Evolutionary conservation across 2,113 vertebrate species (phyloP).

Genomic region (Pseudonaja textilis): DNA sequence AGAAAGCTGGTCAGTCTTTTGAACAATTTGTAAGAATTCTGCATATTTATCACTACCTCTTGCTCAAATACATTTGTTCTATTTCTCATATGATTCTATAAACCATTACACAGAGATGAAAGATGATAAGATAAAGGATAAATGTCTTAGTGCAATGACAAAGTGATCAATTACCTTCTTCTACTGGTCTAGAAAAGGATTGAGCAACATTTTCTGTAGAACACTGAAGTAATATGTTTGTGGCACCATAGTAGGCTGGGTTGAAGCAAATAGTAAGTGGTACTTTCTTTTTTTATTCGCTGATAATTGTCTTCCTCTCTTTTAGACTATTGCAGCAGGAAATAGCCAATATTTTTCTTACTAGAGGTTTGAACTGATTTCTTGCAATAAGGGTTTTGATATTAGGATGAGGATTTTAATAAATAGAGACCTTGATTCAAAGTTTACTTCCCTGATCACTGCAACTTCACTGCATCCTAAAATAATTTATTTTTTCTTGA

Average conservation of each 20-base stretch:
- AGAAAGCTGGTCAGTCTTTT: background rate
- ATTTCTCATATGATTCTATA: background rate
- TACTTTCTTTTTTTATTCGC: background rate
- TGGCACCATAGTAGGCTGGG: background rate
- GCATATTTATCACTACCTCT: background rate
- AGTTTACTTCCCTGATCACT: background rate
- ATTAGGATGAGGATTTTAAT: background rate
- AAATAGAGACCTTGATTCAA: background rate
- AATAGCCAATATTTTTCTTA: background rate
- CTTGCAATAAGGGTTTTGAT: background rate
- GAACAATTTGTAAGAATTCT: background rate
- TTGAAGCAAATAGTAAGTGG: background rate
- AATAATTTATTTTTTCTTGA: background rate
- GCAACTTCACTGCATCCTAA: background rate
- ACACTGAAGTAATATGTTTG: background rate
- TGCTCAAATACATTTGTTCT: background rate
- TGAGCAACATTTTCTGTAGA: background rate
- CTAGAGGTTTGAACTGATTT: background rate
- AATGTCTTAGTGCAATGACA: background rate
- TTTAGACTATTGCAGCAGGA: background rate
- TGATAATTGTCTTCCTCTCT: background rate
- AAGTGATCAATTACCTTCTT: background rate
- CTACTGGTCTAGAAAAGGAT: background rate
- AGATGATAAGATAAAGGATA: background rate
- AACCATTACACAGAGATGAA: background rate